Evolutionary conservation across 2,797 vertebrate species (phyloP).

Genomic region (Lithobates pipiens): DNA sequence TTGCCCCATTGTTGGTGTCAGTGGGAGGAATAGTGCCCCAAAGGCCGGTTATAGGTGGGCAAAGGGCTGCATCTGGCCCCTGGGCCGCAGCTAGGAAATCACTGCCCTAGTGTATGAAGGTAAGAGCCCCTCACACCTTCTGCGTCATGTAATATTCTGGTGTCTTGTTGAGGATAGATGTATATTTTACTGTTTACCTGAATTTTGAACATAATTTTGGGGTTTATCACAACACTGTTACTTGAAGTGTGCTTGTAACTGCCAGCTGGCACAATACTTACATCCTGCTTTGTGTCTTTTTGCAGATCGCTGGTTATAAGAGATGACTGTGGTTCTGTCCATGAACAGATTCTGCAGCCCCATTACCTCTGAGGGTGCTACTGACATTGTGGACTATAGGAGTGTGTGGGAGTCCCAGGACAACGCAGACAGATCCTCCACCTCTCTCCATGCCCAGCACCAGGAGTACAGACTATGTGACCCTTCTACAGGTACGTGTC

Average conservation of each 20-base stretch:
- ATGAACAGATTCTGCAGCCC: conserved; percentile 92
- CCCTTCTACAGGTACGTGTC: conserved; percentile 55
- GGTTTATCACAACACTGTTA: background rate
- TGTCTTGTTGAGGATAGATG: background rate
- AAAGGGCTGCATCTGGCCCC: no score
- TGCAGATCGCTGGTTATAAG: conserved; percentile 75
- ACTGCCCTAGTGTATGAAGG: no score
- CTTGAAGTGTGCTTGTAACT: no score
- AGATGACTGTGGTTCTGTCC: conserved; percentile 95
- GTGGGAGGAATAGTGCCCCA: no score
- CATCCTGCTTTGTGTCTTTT: conserved; percentile 19
- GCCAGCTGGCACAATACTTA: background rate
- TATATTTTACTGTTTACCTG: background rate
- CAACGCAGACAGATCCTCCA: conserved; percentile 75
- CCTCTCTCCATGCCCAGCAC: conserved; percentile 61
- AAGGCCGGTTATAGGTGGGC: no score
- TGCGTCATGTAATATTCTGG: background rate
- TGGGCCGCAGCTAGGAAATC: no score
- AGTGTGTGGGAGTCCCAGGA: conserved; percentile 86
- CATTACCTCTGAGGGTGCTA: conserved; percentile 82
- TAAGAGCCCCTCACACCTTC: background rate
- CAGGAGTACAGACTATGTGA: conserved; percentile 64
- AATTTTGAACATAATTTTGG: background rate
- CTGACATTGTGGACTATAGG: conserved; percentile 82
- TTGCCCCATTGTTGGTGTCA: no score